phyloP scores from a whole-genome alignment of 92 coral and sea anemone species.

The Palythoa heliodiscus region DNA sequence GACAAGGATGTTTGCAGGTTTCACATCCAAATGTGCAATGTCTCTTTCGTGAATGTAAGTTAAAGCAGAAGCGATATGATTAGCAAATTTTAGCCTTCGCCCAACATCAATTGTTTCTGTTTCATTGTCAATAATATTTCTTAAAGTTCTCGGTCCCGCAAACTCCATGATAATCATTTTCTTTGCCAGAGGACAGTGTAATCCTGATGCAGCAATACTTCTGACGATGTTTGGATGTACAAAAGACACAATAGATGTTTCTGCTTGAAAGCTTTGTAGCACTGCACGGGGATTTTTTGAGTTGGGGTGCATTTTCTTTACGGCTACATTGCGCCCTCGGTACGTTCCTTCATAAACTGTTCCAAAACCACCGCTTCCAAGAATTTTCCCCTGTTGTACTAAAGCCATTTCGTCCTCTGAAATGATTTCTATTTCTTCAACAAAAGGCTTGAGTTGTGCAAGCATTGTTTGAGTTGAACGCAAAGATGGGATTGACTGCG shows the following conservation, averaged over 20 bases:
- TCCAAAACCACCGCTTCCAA: slow-evolving; percentile 99
- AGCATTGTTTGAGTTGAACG: slow-evolving; percentile 69
- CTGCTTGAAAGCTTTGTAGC: slow-evolving; percentile 94
- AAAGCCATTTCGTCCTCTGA: slow-evolving; percentile 80
- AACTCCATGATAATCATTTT: slow-evolving; percentile 93
- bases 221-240: slow-evolving; percentile 87
- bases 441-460: slow-evolving; percentile 69
- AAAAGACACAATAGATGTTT: slow-evolving; percentile 82
- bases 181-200: slow-evolving; percentile 68
- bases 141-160: slow-evolving; percentile 85
- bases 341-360: slow-evolving; percentile 83
- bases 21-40: slow-evolving; percentile 93
- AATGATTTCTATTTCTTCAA: slow-evolving; percentile 79
- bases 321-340: slow-evolving; percentile 83
- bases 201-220: slow-evolving; percentile 78
- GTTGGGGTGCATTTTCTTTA: slow-evolving; percentile 84
- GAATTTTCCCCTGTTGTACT: slow-evolving; percentile 72
- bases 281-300: slow-evolving; percentile 95
- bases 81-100: slow-evolving; percentile 82
- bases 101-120: slow-evolving; percentile 69
- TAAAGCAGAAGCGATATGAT: slow-evolving; percentile 77
- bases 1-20: slow-evolving; percentile 93
- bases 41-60: slow-evolving; percentile 85
- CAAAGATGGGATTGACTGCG: slow-evolving; percentile 65
- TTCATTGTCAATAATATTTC: slow-evolving; percentile 85